phyloP scores from a whole-genome alignment of 2,113 vertebrate genomes.

The Callopanchax toddi region DNA sequence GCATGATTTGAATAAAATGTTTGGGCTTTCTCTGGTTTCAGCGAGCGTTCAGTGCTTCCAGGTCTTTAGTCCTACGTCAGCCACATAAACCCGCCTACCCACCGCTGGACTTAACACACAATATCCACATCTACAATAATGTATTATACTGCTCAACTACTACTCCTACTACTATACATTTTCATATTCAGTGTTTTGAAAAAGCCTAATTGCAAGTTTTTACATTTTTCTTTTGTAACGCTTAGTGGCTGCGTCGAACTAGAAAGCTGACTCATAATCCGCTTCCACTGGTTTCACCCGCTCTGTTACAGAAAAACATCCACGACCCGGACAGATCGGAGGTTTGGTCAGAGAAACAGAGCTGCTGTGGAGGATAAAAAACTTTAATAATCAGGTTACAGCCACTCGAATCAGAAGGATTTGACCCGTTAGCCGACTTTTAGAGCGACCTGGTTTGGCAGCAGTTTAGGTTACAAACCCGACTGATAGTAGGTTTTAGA shows the following conservation, averaged over 20 bases:
- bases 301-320: conserved; percentile 48
- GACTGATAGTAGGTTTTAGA: too few relatives aligned
- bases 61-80: conserved; percentile 18
- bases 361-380: conserved; percentile 41
- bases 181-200: conserved; percentile 75
- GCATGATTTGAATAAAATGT: neutral
- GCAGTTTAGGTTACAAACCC: too few relatives aligned
- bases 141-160: conserved; percentile 85
- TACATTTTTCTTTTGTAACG: conserved; percentile 53
- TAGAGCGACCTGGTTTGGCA: too few relatives aligned
- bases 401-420: neutral
- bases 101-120: conserved; percentile 75
- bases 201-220: conserved; percentile 83
- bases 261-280: conserved; percentile 82
- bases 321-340: conserved; percentile 45
- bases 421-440: too few relatives aligned
- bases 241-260: conserved; percentile 80
- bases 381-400: neutral
- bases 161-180: conserved; percentile 70
- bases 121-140: conserved; percentile 75
- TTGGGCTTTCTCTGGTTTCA: neutral
- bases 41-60: neutral
- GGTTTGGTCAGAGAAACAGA: conserved; percentile 35
- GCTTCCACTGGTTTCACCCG: conserved; percentile 82
- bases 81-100: conserved; percentile 31